Evolutionary conservation across 2,113 vertebrate genomes (phyloP).

Genomic region (Bos indicus): DNA sequence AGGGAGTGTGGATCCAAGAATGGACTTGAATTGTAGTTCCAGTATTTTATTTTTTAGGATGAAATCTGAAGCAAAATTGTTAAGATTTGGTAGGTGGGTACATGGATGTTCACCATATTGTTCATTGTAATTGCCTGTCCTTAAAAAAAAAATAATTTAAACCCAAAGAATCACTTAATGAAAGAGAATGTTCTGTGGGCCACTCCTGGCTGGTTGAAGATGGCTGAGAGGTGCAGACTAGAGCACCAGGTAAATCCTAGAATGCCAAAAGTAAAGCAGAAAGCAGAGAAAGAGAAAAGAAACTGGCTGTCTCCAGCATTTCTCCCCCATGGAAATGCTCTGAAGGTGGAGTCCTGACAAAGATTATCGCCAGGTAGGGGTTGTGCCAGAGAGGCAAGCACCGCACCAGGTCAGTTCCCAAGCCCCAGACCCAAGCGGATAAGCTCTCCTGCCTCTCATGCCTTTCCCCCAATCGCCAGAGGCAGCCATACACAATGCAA

Average conservation of each 20-base stretch:
- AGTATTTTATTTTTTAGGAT: neutral
- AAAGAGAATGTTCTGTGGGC: neutral
- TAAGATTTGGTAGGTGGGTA: neutral
- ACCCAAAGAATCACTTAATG: neutral
- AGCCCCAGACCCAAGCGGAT: too few species aligned
- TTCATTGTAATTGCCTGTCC: neutral
- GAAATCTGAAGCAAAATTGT: neutral
- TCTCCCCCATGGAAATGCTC: neutral
- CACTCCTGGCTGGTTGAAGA: neutral
- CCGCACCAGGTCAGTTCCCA: neutral
- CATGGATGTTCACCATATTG: neutral
- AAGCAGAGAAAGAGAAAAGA: neutral
- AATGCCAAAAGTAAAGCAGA: neutral
- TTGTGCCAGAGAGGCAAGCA: neutral
- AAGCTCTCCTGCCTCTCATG: neutral
- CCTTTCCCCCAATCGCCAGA: neutral
- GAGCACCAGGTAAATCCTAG: neutral
- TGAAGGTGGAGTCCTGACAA: neutral
- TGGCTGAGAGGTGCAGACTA: neutral
- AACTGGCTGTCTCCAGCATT: neutral
- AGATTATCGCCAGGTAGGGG: accelerated
- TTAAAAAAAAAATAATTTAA: neutral
- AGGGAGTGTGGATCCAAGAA: neutral
- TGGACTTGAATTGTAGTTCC: neutral
- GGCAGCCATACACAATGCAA: neutral